phyloP scores from a whole-genome alignment of 2,888 invertebrate species.

The Agonum fuliginosum region DNA sequence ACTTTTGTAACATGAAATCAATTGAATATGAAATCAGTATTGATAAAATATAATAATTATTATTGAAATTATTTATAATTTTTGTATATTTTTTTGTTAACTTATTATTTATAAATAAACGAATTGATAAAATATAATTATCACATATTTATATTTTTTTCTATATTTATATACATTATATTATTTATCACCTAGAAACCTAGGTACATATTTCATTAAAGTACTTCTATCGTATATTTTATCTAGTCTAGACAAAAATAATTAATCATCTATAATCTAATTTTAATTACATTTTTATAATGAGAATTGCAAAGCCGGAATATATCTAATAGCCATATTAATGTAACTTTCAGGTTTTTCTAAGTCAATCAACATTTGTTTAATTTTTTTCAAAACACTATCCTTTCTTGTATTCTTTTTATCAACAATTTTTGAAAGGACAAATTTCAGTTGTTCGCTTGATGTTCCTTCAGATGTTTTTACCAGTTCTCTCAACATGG shows the following conservation, averaged over 20 bases:
- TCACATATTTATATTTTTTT: too few relatives aligned
- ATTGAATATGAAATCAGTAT: too few relatives aligned
- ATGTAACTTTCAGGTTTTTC: constrained; percentile 76
- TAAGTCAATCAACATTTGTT: constrained; percentile 76
- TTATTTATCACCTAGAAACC: too few relatives aligned
- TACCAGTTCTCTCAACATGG: constrained; percentile 75
- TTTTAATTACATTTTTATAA: constrained; percentile 22
- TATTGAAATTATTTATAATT: too few relatives aligned
- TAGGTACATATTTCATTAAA: neutral
- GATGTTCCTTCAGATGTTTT: constrained; percentile 77
- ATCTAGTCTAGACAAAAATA: constrained; percentile 16
- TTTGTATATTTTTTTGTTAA: too few relatives aligned
- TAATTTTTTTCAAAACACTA: constrained; percentile 76
- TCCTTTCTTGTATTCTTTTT: constrained; percentile 77
- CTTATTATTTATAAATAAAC: too few relatives aligned
- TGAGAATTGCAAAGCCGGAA: constrained; percentile 75
- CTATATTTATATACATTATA: constrained; percentile 27
- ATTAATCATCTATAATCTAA: constrained; percentile 3
- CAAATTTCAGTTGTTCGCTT: constrained; percentile 76
- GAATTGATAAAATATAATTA: too few relatives aligned
- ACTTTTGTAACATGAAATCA: too few relatives aligned
- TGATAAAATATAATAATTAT: too few relatives aligned
- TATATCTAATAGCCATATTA: constrained; percentile 76
- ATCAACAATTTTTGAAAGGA: constrained; percentile 77
- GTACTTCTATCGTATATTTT: neutral